phyloP scores from a whole-genome alignment of 2,888 invertebrate genomes.

The Argyra leucocephala region DNA sequence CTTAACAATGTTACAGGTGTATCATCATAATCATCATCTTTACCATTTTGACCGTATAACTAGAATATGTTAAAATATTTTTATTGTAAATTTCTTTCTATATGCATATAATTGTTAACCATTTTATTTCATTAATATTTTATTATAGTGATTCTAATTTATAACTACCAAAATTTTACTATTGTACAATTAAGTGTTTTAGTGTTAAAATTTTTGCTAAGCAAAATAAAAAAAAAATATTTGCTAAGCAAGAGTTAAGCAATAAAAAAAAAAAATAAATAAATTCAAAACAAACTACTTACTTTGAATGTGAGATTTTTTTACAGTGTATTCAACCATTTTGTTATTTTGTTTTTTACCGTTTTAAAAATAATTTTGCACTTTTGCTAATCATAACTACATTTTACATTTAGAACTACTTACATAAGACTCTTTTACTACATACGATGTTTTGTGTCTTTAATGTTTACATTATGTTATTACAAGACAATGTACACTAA shows the following conservation, averaged over 20 bases:
- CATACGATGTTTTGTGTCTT: too few relatives aligned
- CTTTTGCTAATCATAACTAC: not conserved
- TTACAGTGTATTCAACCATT: too few relatives aligned
- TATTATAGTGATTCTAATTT: not conserved
- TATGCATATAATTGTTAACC: not conserved
- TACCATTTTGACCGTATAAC: slow-evolving; percentile 43
- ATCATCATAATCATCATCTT: slow-evolving; percentile 44
- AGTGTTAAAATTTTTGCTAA: not conserved
- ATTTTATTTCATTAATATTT: not conserved
- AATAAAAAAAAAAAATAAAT: not conserved
- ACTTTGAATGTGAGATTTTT: not conserved
- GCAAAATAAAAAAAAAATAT: not conserved
- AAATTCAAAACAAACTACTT: not conserved
- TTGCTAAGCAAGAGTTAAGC: not conserved
- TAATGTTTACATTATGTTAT: too few relatives aligned
- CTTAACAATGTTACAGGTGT: slow-evolving; percentile 48
- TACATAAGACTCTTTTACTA: too few relatives aligned
- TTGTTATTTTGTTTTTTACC: too few relatives aligned
- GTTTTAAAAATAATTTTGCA: not conserved
- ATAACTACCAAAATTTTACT: too few relatives aligned
- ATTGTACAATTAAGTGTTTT: too few relatives aligned
- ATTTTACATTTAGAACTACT: not conserved
- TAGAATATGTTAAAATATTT: slow-evolving; percentile 21
- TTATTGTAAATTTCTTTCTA: not conserved
- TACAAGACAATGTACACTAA: not conserved